Percentiles rank a stretch among this genome's conserved stretches.
Evolutionary conservation across 1,140 invertebrate genomes (phyloP).

Genomic region (Diorhabda elongata): DNA sequence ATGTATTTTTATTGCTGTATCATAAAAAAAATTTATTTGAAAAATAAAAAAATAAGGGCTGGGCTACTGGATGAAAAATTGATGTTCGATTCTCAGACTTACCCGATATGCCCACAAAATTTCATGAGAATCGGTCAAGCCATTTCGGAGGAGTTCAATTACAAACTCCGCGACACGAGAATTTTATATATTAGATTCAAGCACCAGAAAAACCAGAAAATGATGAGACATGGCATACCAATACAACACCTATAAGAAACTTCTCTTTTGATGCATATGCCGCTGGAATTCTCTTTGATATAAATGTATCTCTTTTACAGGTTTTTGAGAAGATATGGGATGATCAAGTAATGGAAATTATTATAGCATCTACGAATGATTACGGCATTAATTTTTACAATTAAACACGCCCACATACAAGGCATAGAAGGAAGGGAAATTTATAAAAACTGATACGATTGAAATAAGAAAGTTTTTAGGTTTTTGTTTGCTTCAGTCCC

Average conservation of each 20-base stretch:
- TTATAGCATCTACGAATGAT: conserved; percentile 15
- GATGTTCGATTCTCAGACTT: no score
- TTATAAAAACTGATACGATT: conserved; percentile 21
- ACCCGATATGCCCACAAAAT: no score
- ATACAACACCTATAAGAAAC: conserved; percentile 19
- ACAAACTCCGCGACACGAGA: no score
- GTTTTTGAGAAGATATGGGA: conserved; percentile 9
- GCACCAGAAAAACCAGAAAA: conserved; percentile 16
- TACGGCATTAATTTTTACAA: conserved; percentile 8
- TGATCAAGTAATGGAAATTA: conserved; percentile 19
- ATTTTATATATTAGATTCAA: neutral
- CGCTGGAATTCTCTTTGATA: conserved; percentile 9
- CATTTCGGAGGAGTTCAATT: no score
- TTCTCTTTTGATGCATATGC: conserved; percentile 14
- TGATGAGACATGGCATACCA: conserved; percentile 9
- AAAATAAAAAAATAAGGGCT: no score
- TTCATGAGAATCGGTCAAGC: no score
- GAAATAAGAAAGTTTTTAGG: conserved; percentile 36
- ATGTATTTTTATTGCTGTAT: no score
- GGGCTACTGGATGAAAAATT: no score
- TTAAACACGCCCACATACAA: conserved; percentile 18
- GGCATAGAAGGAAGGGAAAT: conserved; percentile 18
- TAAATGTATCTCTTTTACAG: conserved; percentile 3
- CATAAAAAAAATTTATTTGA: no score
- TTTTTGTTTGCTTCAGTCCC: conserved; percentile 32